Conservation (phyloP, 1,140 invertebrate species). For the Trachymyrmex septentrionalis region DNA sequence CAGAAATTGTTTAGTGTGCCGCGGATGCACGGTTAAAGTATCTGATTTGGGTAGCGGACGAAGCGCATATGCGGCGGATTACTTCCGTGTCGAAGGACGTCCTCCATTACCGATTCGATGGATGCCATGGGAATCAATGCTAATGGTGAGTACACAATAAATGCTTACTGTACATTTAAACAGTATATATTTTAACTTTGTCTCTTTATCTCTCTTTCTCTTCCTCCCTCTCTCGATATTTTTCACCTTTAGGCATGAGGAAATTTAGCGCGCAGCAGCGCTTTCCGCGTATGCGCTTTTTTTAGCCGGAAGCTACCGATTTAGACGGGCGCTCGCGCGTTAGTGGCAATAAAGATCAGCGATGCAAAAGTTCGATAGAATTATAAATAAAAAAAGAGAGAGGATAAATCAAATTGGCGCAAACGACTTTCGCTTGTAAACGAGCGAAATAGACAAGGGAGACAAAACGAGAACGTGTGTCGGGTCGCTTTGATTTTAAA, state of each 20-base stretch:
- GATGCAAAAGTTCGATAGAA: constrained; percentile 23
- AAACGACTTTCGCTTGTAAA: constrained; percentile 61
- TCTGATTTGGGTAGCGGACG: constrained; percentile 92
- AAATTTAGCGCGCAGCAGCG: constrained; percentile 10
- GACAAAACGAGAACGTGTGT: constrained; percentile 32
- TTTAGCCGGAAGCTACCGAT: constrained; percentile 42
- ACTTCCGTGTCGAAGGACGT: constrained; percentile 89
- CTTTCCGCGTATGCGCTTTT: constrained; percentile 21
- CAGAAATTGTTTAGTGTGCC: constrained; percentile 95
- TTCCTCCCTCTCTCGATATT: constrained; percentile 3
- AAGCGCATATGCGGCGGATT: constrained; percentile 90
- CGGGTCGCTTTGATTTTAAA: constrained; percentile 61
- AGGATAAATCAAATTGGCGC: constrained; percentile 60
- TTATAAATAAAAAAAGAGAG: constrained; percentile 31
- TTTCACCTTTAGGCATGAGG: not conserved
- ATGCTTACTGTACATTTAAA: constrained; percentile 30
- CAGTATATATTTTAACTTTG: constrained; percentile 8
- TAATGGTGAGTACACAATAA: constrained; percentile 87
- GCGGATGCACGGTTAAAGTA: constrained; percentile 93
- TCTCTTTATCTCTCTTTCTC: not conserved
- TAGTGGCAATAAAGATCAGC: constrained; percentile 55
- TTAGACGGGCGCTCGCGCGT: constrained; percentile 7
- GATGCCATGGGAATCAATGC: constrained; percentile 91
- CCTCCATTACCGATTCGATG: constrained; percentile 90
- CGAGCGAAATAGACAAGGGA: constrained; percentile 3